Base-by-base conservation (phyloP, 2,888 invertebrate genomes). In the Cantharis rustica region DNA sequence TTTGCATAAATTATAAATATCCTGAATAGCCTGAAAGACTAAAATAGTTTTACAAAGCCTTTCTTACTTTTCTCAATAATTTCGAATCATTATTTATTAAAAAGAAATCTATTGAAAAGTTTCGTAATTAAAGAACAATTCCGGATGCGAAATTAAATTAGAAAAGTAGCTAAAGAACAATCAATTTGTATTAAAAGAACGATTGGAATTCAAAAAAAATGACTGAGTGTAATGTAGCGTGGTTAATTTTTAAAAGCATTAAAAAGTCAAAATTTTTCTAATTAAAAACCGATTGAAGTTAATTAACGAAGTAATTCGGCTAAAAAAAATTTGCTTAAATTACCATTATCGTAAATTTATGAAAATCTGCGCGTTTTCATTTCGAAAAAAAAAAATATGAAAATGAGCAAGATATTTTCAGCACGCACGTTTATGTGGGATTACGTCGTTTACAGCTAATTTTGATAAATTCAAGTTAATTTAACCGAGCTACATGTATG, bases 391-490 rank as follows among this genome's bases (percentile, higher is more conserved):
- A 47, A 11, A 27, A 10, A 4, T 31, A 31, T 5, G 31, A 31
- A 31, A 31, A 13, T 31, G 31, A 11, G 31, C 4, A 68, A 61
- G 62, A 68, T 23, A 75, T 68, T 75, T 69, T 16, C 61, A n/a
- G 17, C 71, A 71, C 68, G 71, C 47, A 15, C 68, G 71, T 63
- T 69, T 71, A 62, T 68, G 27, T 16, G 15, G 66, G 75, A 75
- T 75, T 75, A 75, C 71, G 61, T 61, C 61, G 75, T 75, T 71
- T 27, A 13, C 68, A 64, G 62, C 27, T 75, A 75, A 75, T 75
- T 75, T 75, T 71, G 75, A 75, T 75, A 75, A 75, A 75, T 75
- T 71, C 27, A 47, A 47, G 47, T 47, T 47, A 47, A 47, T 47
- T 47, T 47, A 47, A 47, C 47, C 47, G 47, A 7, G 47, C 47